Percentiles rank a stretch among this genome's conserved stretches.
These are phyloP conservation scores for Eulemur macaco DNA, from an alignment of 2,113 vertebrate genomes.

Conservation along the genomic window DNA sequence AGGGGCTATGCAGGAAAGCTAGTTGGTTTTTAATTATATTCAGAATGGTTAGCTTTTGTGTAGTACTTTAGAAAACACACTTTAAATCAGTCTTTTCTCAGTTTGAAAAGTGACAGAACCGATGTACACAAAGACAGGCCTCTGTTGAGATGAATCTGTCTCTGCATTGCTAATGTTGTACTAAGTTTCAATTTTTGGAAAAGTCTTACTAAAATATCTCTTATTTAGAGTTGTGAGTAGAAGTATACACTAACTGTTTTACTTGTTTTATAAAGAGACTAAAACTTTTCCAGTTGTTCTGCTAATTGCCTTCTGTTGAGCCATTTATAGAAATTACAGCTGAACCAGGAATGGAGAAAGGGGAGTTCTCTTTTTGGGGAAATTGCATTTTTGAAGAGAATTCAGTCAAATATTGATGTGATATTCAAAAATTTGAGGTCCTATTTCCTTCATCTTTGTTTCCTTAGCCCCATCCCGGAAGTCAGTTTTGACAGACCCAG, in stretches of 20 bases:
- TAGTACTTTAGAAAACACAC: not conserved
- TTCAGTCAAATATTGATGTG: not conserved
- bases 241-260: not conserved
- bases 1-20: not conserved
- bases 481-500: slow-evolving; percentile 84
- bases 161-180: not conserved
- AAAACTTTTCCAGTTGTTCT: not conserved
- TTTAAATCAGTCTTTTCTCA: not conserved
- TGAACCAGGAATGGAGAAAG: not conserved
- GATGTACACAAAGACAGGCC: not conserved
- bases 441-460: slow-evolving; percentile 15
- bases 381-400: slow-evolving; percentile 8
- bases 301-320: not conserved
- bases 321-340: not conserved
- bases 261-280: not conserved
- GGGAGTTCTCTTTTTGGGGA: not conserved
- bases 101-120: not conserved
- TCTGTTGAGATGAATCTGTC: not conserved
- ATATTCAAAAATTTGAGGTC: not conserved
- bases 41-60: slow-evolving; percentile 16
- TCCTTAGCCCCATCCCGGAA: slow-evolving; percentile 80
- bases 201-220: not conserved
- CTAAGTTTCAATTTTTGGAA: not conserved
- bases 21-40: not conserved
- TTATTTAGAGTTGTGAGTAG: not conserved